Base-by-base conservation (phyloP, 1,140 invertebrate species). In the Drosophila sucinea region DNA sequence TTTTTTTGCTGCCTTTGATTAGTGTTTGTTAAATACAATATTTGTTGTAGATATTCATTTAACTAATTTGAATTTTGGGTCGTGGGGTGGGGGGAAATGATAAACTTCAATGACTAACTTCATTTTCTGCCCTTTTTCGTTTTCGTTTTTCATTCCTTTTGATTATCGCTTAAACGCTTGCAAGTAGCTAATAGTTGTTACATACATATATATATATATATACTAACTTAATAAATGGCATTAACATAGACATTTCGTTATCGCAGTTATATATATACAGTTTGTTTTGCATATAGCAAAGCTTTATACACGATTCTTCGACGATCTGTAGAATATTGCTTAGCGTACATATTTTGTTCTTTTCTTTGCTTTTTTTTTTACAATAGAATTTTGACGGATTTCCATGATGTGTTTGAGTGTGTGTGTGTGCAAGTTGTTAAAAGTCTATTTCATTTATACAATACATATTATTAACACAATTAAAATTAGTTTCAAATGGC, bases 301-400 rank as follows among this genome's bases (percentile, higher is more conserved):
- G 44, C 55, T 62, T 41, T 57, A 51, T 41, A 65, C 54, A 69
- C 66, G 65, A 70, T 51, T 62, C 73, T 38, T 64, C 64, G 77
- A 86, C 79, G 64, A 68, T 70, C 79, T 71, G 47, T n/a, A 77
- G 73, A 84, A 89, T 89, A 89, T 89, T 89, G 84, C 84, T 90
- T 90, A 85, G 79, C 81, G 77, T 90, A 90, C 78, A 76, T 79
- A 70, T 32, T 23, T 69, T 44, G 44, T 66, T 47, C 40, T 64
- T 30, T 60, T 60, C 70, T 61, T 30, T 27, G 7, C 29, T 32
- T 35, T 56, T 56, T 27, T 73, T 74, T 75, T 74, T 41, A 68
- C 44, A 51, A 75, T 65, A 83, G 70, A 73, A 77, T 75, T 79
- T 69, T 90, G 84, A 89, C 85, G 84, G 85, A 89, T 79, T 79